A percentile compares a stretch with the other conserved stretches of the same genome.
Evolutionary conservation across 23 tunicate genomes (phyloP).

Genomic region (Phallusia fumigata): DNA sequence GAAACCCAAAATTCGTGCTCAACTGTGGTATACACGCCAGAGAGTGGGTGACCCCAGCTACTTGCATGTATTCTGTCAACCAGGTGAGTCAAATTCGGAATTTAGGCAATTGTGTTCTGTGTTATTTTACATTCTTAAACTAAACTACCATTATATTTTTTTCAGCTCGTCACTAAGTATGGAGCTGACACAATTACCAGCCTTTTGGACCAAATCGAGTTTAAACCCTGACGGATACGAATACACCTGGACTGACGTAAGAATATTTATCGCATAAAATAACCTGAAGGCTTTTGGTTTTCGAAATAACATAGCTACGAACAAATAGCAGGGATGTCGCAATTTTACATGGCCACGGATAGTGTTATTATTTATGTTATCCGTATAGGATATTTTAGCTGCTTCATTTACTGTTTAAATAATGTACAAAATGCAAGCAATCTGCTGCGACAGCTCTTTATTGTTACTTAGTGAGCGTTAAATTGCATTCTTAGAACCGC

Average conservation of each 20-base stretch:
- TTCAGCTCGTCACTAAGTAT: slow-evolving; percentile 55
- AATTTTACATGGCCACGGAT: no score
- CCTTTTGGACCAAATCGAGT: slow-evolving; percentile 52
- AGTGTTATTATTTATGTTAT: no score
- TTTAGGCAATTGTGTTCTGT: no score
- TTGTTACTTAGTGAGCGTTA: no score
- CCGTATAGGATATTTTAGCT: no score
- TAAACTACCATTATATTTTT: background rate
- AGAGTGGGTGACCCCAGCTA: slow-evolving; percentile 95
- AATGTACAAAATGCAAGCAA: no score
- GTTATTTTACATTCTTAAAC: no score
- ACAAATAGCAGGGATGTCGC: no score
- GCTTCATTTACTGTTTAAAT: no score
- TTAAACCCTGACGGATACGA: slow-evolving; percentile 92
- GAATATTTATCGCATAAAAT: background rate
- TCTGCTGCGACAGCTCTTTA: no score
- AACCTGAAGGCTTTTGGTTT: no score
- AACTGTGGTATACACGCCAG: slow-evolving; percentile 98
- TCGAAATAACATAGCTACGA: no score
- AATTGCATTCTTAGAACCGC: slow-evolving; percentile 48
- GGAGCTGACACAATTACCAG: slow-evolving; percentile 30
- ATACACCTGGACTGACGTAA: slow-evolving; percentile 53
- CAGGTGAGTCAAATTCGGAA: slow-evolving; percentile 13
- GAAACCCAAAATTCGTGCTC: slow-evolving; percentile 50
- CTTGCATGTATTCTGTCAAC: slow-evolving; percentile 66